Conservation (phyloP, 2,888 invertebrate species). For the Rugalucina vietnamica region DNA sequence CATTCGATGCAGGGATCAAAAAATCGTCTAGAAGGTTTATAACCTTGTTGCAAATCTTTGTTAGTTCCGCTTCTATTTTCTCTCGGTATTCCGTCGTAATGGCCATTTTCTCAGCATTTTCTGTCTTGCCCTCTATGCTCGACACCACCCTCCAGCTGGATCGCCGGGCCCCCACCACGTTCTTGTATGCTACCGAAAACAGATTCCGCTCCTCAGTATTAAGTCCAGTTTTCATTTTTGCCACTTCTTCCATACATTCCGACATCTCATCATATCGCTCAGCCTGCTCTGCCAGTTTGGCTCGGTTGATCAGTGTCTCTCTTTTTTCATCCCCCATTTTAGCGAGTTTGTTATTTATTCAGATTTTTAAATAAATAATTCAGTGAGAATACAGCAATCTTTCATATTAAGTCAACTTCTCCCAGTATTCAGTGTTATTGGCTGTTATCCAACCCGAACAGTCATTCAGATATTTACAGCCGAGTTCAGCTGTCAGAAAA, state of each 20-base stretch:
- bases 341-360: no score
- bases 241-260: constrained; percentile 90
- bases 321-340: constrained; percentile 40
- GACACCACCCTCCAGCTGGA: constrained; percentile 95
- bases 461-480: constrained; percentile 7
- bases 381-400: background rate
- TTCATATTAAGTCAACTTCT: constrained; percentile 13
- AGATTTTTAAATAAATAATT: background rate
- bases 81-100: constrained; percentile 96
- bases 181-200: constrained; percentile 99
- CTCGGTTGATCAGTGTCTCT: constrained; percentile 86
- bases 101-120: background rate
- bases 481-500: background rate
- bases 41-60: constrained; percentile 99
- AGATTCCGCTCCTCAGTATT: constrained; percentile 99
- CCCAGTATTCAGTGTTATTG: constrained; percentile 3
- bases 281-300: constrained; percentile 99
- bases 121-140: constrained; percentile 39
- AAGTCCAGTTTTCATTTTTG: constrained; percentile 90
- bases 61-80: constrained; percentile 99
- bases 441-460: constrained; percentile 7
- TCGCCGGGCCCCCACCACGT: constrained; percentile 98
- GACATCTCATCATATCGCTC: constrained; percentile 99
- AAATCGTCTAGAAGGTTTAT: constrained; percentile 98
- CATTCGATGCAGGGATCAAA: constrained; percentile 94